Evolutionary conservation across 2,113 vertebrate species (phyloP).

Genomic region (Athene cunicularia): DNA sequence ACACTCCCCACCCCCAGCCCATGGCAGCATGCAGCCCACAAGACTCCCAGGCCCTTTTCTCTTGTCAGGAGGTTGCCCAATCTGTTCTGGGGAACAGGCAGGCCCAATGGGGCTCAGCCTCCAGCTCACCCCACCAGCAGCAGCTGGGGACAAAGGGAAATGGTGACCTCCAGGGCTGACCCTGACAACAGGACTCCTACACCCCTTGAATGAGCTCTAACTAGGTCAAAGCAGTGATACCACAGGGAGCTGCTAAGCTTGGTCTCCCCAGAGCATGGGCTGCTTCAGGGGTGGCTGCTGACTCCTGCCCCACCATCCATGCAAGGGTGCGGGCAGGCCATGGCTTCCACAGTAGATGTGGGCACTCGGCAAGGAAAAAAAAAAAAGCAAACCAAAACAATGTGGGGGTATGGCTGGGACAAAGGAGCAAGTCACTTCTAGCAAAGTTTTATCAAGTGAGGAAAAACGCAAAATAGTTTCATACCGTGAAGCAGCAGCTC

Average conservation of each 20-base stretch:
- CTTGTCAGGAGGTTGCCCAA: not conserved
- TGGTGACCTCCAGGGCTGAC: not conserved
- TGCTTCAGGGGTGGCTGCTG: not conserved
- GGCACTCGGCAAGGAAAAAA: not conserved
- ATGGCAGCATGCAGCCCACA: not conserved
- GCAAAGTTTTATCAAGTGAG: constrained; percentile 26
- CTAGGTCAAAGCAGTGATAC: not conserved
- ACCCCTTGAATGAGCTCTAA: not conserved
- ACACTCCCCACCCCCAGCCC: not conserved
- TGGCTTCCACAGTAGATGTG: not conserved
- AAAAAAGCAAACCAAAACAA: not conserved
- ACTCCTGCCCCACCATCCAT: constrained; percentile 6
- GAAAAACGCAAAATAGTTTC: constrained; percentile 69
- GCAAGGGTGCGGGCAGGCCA: not conserved
- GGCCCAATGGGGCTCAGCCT: constrained; percentile 17
- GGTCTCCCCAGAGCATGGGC: not conserved
- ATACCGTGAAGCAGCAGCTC: constrained; percentile 81
- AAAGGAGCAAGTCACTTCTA: not conserved
- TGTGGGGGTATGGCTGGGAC: not conserved
- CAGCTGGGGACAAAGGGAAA: not conserved
- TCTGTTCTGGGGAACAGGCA: not conserved
- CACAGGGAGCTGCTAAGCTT: not conserved
- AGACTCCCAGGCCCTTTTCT: not conserved
- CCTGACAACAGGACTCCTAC: not conserved
- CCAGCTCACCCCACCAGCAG: not conserved